These are phyloP conservation scores for Eurypyga helias DNA, from an alignment of 2,113 vertebrate genomes.

Conservation along the genomic window DNA sequence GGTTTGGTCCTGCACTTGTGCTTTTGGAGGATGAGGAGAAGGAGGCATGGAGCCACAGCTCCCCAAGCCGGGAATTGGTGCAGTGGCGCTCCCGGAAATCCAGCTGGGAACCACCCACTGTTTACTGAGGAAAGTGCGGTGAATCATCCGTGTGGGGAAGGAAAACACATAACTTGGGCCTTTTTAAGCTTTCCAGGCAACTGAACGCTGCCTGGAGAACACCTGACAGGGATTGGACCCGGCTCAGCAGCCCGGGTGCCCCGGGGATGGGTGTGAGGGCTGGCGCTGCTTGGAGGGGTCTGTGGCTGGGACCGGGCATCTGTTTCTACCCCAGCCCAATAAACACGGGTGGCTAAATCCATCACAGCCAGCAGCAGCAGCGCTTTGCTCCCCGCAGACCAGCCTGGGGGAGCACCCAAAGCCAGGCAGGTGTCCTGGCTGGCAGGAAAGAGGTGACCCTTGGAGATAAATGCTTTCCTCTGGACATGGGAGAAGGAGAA, in stretches of 20 bases:
- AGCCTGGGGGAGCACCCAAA: background rate
- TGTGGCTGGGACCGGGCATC: background rate
- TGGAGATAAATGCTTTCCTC: background rate
- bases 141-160: slow-evolving; percentile 47
- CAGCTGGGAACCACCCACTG: slow-evolving; percentile 40
- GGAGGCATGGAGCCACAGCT: fast-evolving
- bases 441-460: background rate
- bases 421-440: background rate
- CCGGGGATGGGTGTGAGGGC: fast-evolving
- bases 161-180: background rate
- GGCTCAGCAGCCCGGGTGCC: background rate
- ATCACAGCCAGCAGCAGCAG: background rate
- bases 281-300: background rate
- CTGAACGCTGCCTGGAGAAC: background rate
- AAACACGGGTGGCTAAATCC: background rate
- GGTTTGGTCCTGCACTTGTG: background rate
- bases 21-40: background rate
- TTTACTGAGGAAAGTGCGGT: background rate
- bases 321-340: background rate
- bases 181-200: slow-evolving; percentile 15
- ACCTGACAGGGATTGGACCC: background rate
- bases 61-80: background rate
- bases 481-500: background rate
- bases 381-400: background rate
- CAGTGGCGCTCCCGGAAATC: background rate